phyloP scores from a whole-genome alignment of 2,888 invertebrate species.

The Caenorhabditis plicata region DNA sequence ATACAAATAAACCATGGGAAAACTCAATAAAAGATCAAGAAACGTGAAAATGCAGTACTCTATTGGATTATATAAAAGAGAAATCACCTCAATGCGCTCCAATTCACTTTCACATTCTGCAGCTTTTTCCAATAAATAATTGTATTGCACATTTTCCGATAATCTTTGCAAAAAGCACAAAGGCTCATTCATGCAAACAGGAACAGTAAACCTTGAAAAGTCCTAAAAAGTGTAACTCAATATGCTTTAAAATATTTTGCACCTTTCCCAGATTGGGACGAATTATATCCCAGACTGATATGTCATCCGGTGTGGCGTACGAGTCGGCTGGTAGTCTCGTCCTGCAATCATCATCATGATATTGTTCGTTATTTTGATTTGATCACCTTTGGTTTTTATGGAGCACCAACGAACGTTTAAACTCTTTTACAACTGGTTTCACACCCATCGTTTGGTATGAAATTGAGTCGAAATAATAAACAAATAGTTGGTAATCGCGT shows the following conservation, averaged over 20 bases:
- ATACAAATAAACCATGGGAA: too few species aligned
- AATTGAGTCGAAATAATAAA: background rate
- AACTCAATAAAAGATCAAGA: too few species aligned
- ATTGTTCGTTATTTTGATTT: background rate
- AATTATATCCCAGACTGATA: conserved; percentile 49
- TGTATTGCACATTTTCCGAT: conserved; percentile 81
- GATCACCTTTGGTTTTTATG: conserved; percentile 23
- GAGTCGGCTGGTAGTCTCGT: conserved; percentile 16
- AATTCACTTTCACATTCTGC: conserved; percentile 79
- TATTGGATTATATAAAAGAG: too few species aligned
- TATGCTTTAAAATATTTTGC: too few species aligned
- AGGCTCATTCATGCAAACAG: conserved; percentile 93
- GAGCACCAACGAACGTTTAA: conserved; percentile 25
- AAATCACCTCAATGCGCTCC: conserved; percentile 79
- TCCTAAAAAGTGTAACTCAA: too few species aligned
- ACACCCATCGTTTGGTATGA: background rate
- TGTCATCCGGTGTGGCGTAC: conserved; percentile 29
- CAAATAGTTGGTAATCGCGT: conserved; percentile 1
- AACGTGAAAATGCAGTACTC: too few species aligned
- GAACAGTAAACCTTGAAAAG: conserved; percentile 92
- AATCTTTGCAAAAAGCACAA: conserved; percentile 90
- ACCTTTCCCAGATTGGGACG: conserved; percentile 56
- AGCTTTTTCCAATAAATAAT: conserved; percentile 77
- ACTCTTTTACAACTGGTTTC: too few species aligned
- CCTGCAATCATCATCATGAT: conserved; percentile 1